phyloP scores from a whole-genome alignment of 1,140 invertebrate genomes.

The Atta colombica region DNA sequence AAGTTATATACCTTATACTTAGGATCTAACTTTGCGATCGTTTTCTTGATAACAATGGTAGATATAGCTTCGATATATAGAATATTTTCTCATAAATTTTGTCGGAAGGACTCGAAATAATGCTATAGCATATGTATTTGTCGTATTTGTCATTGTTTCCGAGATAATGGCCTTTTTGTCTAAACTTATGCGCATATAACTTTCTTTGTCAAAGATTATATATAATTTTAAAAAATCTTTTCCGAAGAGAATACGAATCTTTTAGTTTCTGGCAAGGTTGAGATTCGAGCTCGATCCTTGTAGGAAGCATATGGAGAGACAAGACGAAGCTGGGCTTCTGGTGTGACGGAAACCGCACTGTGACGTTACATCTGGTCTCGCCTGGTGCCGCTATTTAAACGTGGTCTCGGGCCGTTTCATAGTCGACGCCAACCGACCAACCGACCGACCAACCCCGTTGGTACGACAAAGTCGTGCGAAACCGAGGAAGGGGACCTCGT shows the following conservation, averaged over 20 bases:
- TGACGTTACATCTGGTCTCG: conserved; percentile 70
- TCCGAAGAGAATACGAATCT: too few relatives aligned
- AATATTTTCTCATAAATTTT: too few relatives aligned
- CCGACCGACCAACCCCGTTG: neutral
- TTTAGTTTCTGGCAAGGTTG: neutral
- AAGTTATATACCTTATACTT: too few relatives aligned
- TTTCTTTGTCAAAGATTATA: neutral
- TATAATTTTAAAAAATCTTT: neutral
- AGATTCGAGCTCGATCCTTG: neutral
- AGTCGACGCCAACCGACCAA: neutral
- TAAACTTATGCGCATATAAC: too few relatives aligned
- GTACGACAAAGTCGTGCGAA: conserved; percentile 20
- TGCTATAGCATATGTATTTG: too few relatives aligned
- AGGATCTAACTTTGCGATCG: too few relatives aligned
- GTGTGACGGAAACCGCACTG: conserved; percentile 64
- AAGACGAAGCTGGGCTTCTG: conserved; percentile 23
- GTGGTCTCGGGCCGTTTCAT: conserved; percentile 55
- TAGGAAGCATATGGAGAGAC: neutral
- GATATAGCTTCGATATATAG: too few relatives aligned
- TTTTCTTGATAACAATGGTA: too few relatives aligned
- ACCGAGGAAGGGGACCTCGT: conserved; percentile 59
- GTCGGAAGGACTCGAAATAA: too few relatives aligned
- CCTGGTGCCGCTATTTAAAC: conserved; percentile 68
- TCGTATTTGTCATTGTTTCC: too few relatives aligned
- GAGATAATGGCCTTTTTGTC: too few relatives aligned